Evolutionary conservation across 2,888 invertebrate species (phyloP).

Genomic region (Agrotis ipsilon): DNA sequence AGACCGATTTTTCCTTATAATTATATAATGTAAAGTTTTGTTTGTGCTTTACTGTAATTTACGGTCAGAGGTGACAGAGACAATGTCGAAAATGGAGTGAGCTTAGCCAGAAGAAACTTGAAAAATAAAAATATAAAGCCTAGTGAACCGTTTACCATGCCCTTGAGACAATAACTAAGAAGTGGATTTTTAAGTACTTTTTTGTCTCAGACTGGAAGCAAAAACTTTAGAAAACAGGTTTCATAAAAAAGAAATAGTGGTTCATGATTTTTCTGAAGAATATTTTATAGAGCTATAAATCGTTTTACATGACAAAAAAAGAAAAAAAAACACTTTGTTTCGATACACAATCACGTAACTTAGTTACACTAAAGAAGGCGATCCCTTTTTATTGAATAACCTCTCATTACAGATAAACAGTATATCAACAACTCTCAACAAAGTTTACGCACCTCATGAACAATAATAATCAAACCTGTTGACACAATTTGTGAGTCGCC

Average conservation of each 20-base stretch:
- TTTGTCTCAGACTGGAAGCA: too few relatives aligned
- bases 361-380: not conserved
- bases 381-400: constrained; percentile 15
- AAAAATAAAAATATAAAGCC: too few relatives aligned
- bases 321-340: not conserved
- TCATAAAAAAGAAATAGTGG: not conserved
- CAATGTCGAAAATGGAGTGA: too few relatives aligned
- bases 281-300: not conserved
- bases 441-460: constrained; percentile 26
- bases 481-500: constrained; percentile 34
- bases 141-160: not conserved
- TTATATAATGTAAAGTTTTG: too few relatives aligned
- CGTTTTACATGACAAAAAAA: not conserved
- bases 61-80: too few relatives aligned
- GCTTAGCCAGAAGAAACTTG: too few relatives aligned
- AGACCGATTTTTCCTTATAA: too few relatives aligned
- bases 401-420: not conserved
- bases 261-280: too few relatives aligned
- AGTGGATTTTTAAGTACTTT: too few relatives aligned
- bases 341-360: not conserved
- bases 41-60: too few relatives aligned
- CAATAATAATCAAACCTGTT: constrained; percentile 45
- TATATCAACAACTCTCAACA: not conserved
- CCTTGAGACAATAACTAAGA: too few relatives aligned
- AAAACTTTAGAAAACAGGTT: not conserved